Base-by-base conservation (phyloP, 2,797 vertebrate species). In the Microctenopoma stevenorrisi region DNA sequence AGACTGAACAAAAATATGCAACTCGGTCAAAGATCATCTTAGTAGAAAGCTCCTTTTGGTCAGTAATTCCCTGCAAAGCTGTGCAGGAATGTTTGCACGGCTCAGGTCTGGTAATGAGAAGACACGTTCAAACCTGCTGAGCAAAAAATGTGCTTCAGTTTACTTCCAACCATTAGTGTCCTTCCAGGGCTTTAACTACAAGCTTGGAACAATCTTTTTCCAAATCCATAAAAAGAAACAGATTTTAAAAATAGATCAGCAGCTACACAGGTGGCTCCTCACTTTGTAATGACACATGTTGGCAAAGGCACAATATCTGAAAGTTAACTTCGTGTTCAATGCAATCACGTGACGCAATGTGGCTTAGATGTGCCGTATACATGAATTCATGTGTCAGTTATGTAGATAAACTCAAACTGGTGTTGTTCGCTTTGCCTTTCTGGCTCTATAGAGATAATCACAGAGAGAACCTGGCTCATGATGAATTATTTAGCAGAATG, bases 401-500 rank as follows among this genome's bases (percentile, higher is more conserved):
- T 63, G 22, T 46, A n/a, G n/a, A 81, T 53, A 44, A 77, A 75
- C 50, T 72, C 42, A 68, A 70, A 74, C 72, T 51, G 66, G 14
- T 59, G 53, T 37, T 43, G 37, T 52, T 40, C 68, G 59, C 65
- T 75, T 74, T 65, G 48, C 51, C 40, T 62, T 68, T 68, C 53
- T 60, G 46, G 38, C 64, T 59, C 18, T n/a, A 40, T 40, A 14
- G 52, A 52, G 42, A 76, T 81, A 73, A 76, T 83, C 72, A 76
- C 57, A 18, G 46, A 65, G 51, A 51, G 70, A 74, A 84, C 50
- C 66, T 49, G 33, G 65, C 75, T 72, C 61, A 28, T 84, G 65
- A 84, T 87, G 18, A 89, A 88, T 87, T 74, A 89, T 88, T 86
- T 67, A 88, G 64, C 58, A 66, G 35, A 25, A 12, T 8, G 38